Evolutionary conservation across 2,888 invertebrate genomes (phyloP).

Genomic region (Ophonus ardosiacus): DNA sequence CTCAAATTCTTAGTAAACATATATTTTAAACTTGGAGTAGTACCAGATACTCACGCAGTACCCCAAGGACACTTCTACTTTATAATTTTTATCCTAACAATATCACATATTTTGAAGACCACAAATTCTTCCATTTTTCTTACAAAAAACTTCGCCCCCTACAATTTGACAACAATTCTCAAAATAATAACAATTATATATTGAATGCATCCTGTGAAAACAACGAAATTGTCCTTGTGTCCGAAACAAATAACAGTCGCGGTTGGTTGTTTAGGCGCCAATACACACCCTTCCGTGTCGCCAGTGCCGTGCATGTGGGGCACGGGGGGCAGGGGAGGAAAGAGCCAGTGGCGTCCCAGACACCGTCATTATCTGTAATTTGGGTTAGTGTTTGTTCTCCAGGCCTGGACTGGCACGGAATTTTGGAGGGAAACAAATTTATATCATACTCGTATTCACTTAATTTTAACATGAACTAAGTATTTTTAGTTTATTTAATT

Average conservation of each 20-base stretch:
- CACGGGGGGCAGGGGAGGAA: background rate
- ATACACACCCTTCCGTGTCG: slow-evolving; percentile 32
- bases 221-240: slow-evolving; percentile 23
- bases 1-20: too few species aligned
- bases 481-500: too few species aligned
- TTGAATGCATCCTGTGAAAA: background rate
- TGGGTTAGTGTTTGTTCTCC: slow-evolving; percentile 4
- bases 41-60: too few species aligned
- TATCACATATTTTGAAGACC: background rate
- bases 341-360: slow-evolving; percentile 28
- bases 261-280: slow-evolving; percentile 8
- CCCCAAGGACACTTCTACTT: too few species aligned
- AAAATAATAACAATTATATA: slow-evolving; percentile 17
- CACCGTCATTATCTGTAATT: slow-evolving; percentile 37
- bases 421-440: background rate
- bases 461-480: too few species aligned
- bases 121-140: background rate
- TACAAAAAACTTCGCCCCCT: background rate
- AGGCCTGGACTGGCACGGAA: background rate
- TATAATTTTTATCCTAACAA: too few species aligned
- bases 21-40: too few species aligned
- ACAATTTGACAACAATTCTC: slow-evolving; percentile 25
- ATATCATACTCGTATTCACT: too few species aligned
- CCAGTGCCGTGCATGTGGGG: slow-evolving; percentile 1
- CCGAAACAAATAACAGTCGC: slow-evolving; percentile 29